Percentiles rank a stretch among this genome's conserved stretches.
Conservation (phyloP, 2,888 invertebrate genomes). For the Agrochola circellaris region DNA sequence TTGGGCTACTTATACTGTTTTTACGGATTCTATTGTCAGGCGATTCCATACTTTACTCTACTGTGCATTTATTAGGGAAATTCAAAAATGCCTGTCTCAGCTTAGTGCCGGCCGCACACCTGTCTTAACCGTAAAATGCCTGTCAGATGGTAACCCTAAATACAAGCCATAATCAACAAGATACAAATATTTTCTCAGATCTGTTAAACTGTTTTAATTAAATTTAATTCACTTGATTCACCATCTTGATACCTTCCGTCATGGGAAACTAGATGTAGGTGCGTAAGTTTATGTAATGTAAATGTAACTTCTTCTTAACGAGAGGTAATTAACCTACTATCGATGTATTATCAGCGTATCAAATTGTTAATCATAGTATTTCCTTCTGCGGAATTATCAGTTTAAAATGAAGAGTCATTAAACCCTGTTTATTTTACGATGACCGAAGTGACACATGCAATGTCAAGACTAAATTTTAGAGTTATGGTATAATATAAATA, state of each 20-base stretch:
- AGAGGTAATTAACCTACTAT: slow-evolving; percentile 12
- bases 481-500: neutral
- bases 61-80: too few relatives aligned
- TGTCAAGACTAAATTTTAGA: neutral
- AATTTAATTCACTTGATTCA: neutral
- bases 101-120: too few relatives aligned
- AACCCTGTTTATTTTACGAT: slow-evolving; percentile 5
- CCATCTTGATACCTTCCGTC: neutral
- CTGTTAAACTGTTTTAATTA: slow-evolving; percentile 3
- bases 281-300: slow-evolving; percentile 14
- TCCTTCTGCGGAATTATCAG: slow-evolving; percentile 9
- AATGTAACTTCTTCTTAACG: slow-evolving; percentile 23
- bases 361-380: slow-evolving; percentile 40
- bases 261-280: slow-evolving; percentile 2
- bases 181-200: neutral
- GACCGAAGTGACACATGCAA: neutral
- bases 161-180: neutral
- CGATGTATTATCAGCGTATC: slow-evolving; percentile 23
- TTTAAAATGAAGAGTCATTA: neutral
- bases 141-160: too few relatives aligned
- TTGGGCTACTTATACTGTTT: too few relatives aligned
- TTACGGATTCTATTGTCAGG: too few relatives aligned
- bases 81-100: too few relatives aligned
- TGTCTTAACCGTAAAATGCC: too few relatives aligned
- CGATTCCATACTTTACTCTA: too few relatives aligned